Base-by-base conservation (phyloP, 2,888 invertebrate genomes). In the Hyles lineata region DNA sequence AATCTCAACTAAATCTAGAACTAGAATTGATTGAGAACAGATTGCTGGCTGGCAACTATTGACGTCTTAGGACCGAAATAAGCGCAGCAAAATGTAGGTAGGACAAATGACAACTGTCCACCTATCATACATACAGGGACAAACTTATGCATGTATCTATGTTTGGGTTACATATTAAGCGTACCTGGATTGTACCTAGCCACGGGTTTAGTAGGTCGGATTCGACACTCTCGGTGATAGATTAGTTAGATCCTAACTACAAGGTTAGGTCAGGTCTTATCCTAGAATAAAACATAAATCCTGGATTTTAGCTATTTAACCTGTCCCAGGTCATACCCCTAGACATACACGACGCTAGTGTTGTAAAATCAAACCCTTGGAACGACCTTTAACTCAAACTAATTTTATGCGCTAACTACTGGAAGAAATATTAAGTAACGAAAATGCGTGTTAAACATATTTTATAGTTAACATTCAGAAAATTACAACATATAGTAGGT, bases 241-340 rank as follows among this genome's bases (percentile, higher is more conserved):
- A 55, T 55, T 55, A 55, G 55, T 55, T n/a, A n/a, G 55, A n/a
- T 19, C n/a, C 55, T 55, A n/a, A n/a, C 55, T 55, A 55, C n/a
- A 55, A 55, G 55, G 55, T 55, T 0, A 55, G n/a, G 17, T 55
- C 55, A 6, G n/a, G n/a, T n/a, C n/a, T 5, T 55, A 6, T 55
- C 7, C n/a, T n/a, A 55, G 19, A n/a, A 55, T 55, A 17, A n/a
- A 19, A 55, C n/a, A 17, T 55, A n/a, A 55, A 55, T 55, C 17
- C n/a, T n/a, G 0, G 7, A 55, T 55, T 55, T 55, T 55, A n/a
- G n/a, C 6, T 55, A 55, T 55, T 19, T 55, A 55, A 55, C 55
- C 8, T n/a, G 55, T n/a, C 55, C 19, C 43, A 43, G 15, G 15
- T 55, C n/a, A n/a, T 5, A 8, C 17, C 55, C 11, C 15, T 43